A percentile compares a stretch with the other conserved stretches of the same genome.
Conservation (phyloP, 1,140 invertebrate genomes). For the Wasmannia auropunctata region DNA sequence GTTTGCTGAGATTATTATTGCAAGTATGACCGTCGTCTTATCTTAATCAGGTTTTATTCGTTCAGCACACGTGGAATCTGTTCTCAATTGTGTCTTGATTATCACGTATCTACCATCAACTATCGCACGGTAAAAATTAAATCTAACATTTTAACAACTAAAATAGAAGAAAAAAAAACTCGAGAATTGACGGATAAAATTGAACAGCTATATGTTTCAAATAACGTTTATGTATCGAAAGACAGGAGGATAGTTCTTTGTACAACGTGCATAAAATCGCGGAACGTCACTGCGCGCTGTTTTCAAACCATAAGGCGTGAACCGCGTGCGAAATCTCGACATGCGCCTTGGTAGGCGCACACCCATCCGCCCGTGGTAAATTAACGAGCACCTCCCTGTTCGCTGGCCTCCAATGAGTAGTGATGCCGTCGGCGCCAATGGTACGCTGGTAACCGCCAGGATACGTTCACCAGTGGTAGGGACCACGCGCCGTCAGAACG, state of each 20-base stretch:
- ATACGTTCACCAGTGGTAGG: slow-evolving; percentile 43
- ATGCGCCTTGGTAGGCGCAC: slow-evolving; percentile 54
- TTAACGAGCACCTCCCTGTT: not conserved
- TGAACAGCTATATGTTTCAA: not conserved
- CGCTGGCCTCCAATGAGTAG: slow-evolving; percentile 49
- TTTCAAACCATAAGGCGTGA: slow-evolving; percentile 10
- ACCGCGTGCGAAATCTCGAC: slow-evolving; percentile 15
- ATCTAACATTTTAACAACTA: not conserved
- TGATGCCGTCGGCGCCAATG: slow-evolving; percentile 67
- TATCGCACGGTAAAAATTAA: not conserved
- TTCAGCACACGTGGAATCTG: not conserved
- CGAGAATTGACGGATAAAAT: not conserved
- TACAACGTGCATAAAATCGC: slow-evolving; percentile 10
- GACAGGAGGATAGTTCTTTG: not conserved
- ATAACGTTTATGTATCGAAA: slow-evolving; percentile 10
- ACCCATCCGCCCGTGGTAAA: slow-evolving; percentile 17
- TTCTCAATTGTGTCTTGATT: not conserved
- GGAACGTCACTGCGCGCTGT: not conserved
- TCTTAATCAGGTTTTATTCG: not conserved
- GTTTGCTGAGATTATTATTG: too few species aligned
- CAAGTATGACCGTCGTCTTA: not conserved
- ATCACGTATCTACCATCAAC: not conserved
- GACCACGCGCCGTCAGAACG: not conserved
- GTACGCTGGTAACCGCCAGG: slow-evolving; percentile 71
- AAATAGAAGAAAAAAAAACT: not conserved